Base-by-base conservation (phyloP, 2,797 vertebrate species). In the Emydoidea blandingii region DNA sequence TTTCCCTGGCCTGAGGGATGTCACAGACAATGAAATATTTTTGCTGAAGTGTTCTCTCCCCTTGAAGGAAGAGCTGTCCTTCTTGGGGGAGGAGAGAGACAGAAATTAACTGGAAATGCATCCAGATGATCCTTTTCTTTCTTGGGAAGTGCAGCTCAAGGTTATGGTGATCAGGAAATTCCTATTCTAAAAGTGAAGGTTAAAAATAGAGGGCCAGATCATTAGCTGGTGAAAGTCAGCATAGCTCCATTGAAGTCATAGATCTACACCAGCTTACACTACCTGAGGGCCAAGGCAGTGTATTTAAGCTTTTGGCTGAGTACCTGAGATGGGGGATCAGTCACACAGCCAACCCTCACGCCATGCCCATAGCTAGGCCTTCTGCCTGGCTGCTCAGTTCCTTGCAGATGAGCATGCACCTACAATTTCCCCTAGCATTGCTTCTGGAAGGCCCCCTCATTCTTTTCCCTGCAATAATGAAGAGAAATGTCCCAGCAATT, bases 311-410 rank as follows among this genome's bases (percentile, higher is more conserved):
- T 27, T 57, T 47, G 72, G 53, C 82, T 15, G 29, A 62, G 14
- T 31, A 15, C 29, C 59, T 34, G 31, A 62, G 56, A 15, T 0
- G 0, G 16, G 87, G 76, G 83, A 81, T 56, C 49, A 56, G 10
- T 34, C 31, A 62, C 31, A 31, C 29, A 31, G 31, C 14, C 57
- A 62, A 34, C 41, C 41, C 12, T 8, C 7, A 27, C 23, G 5
- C 72, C 41, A 8, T 14, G 65, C 79, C 74, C 18, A 29, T 10
- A 0, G 41, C 53, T 86, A 57, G 87, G 41, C 18, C 11, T 84
- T n/a, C 3, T 0, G 0, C 47, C 34, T 8, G 0, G 0, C 1
- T 52, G 23, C 47, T 0, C 1, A 6, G 15, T 59, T 41, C 12
- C 41, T n/a, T 27, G 31, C 31, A 47, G 27, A 21, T 44, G 81